These are phyloP conservation scores for Ophioderma brevispina DNA, from an alignment of 35 echinoderm and acorn worm species.

Conservation along the genomic window DNA sequence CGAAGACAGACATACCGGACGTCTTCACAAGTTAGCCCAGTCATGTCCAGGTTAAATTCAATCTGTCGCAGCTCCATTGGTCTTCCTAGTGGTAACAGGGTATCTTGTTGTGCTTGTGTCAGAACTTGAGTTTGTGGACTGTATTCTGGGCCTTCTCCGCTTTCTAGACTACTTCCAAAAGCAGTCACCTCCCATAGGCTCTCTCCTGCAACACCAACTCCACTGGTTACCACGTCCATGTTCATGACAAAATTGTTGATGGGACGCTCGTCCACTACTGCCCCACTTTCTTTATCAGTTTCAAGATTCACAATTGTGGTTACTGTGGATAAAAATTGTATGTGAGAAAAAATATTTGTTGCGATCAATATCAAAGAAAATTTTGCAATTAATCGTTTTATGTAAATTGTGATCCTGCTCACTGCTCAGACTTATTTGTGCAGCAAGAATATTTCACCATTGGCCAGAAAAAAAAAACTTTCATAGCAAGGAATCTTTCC, in stretches of 20 bases:
- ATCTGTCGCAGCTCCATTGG: conserved; percentile 60
- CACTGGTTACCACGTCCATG: conserved; percentile 18
- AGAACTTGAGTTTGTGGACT: conserved; percentile 60
- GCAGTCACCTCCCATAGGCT: conserved; percentile 74
- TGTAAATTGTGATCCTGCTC: no score
- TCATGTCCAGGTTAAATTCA: conserved; percentile 85
- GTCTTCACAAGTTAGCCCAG: conserved; percentile 62
- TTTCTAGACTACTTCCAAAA: conserved; percentile 44
- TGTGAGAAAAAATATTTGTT: no score
- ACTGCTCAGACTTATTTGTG: no score
- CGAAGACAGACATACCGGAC: conserved; percentile 78
- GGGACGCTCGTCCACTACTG: conserved; percentile 20
- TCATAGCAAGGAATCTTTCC: no score
- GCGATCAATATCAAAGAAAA: no score
- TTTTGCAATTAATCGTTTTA: no score
- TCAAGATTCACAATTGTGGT: conserved; percentile 18
- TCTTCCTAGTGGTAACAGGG: conserved; percentile 34
- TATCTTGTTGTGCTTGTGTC: conserved; percentile 70
- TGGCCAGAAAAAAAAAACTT: no score
- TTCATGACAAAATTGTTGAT: conserved; percentile 44
- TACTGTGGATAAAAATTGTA: no score
- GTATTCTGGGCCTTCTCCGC: conserved; percentile 48
- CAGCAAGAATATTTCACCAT: no score
- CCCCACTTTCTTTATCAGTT: conserved; percentile 38
- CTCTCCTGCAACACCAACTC: conserved; percentile 66